These are phyloP conservation scores for Phlogophora meticulosa DNA, from an alignment of 2,888 invertebrate genomes.

Conservation along the genomic window DNA sequence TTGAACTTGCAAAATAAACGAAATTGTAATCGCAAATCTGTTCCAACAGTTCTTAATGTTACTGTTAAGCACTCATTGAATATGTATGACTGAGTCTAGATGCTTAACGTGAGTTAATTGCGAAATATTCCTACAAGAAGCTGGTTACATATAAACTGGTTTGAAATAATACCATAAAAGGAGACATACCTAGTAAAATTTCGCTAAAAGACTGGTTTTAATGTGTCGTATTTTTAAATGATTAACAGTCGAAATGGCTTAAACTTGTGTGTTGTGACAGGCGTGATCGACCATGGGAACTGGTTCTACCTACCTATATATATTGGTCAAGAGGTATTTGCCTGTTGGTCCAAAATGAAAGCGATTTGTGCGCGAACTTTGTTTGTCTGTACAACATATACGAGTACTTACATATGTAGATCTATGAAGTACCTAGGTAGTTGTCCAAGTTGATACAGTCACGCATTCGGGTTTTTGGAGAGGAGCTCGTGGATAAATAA, in stretches of 20 bases:
- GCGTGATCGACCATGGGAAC: conserved; percentile 39
- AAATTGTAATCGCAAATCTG: conserved; percentile 39
- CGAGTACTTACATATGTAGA: too few relatives aligned
- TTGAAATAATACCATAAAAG: conserved; percentile 55
- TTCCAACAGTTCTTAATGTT: conserved; percentile 55
- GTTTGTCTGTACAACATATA: background rate
- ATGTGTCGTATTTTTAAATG: conserved; percentile 13
- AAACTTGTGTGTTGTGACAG: conserved; percentile 27
- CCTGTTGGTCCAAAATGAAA: background rate
- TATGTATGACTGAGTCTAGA: conserved; percentile 64
- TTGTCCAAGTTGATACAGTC: too few relatives aligned
- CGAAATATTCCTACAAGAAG: conserved; percentile 62
- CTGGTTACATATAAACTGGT: conserved; percentile 57
- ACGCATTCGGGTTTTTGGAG: too few relatives aligned
- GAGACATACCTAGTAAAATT: conserved; percentile 30
- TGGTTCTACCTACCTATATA: conserved; percentile 23
- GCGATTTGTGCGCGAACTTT: conserved; percentile 1
- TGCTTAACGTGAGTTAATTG: conserved; percentile 65
- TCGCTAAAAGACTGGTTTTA: conserved; percentile 44
- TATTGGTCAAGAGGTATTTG: conserved; percentile 14
- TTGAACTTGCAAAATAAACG: conserved; percentile 32
- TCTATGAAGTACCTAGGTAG: too few relatives aligned
- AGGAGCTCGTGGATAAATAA: too few relatives aligned
- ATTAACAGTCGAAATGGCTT: conserved; percentile 21
- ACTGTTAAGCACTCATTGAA: conserved; percentile 64